Evolutionary conservation across 2,797 vertebrate genomes (phyloP), one percentile per base, ranked within the genome.

Genomic region (Heterohyrax brucei): DNA sequence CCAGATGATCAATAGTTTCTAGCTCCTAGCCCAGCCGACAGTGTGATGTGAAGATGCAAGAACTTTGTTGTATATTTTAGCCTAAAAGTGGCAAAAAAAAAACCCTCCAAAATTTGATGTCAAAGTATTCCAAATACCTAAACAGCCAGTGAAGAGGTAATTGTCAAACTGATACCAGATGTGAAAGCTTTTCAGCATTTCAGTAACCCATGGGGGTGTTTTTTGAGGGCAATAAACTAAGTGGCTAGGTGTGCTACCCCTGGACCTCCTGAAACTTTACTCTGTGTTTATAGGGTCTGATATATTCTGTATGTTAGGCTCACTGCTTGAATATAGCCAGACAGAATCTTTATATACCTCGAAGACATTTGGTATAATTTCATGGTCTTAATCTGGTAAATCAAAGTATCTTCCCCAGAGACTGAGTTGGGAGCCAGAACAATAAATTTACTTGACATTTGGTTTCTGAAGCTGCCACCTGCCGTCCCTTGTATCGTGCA

Each of bases 61-160:
- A 85, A 92, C 93, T 97, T 97, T 86, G 81, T 68, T 88, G 16
- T 91, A 80, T 94, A 89, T 89, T 96, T 93, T 94, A 96, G 91
- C 80, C 56, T 95, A 44, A 73, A 97, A 96, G 78, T 94, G 90
- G 81, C 94, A 92, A 89, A 95, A 95, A 89, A 95, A 89, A 64
- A 89, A 85, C 88, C 61, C 70, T 95, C 80, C 85, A 92, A 77
- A 95, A 94, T 92, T 73, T 89, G 87, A 88, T 93, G 95, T 88
- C 0, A 30, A 96, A 97, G 86, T 78, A 85, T 68, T 96, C 75
- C 9, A 62, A 95, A 93, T 91, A 95, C 87, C 91, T 95, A 73
- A 94, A 96, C 70, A 94, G 91, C 73, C 72, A 91, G 76, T 61
- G 19, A 89, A 70, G 81, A 95, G 77, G 94, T 95, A 93, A 85